These are phyloP conservation scores for Nycticryphes semicollaris DNA, from an alignment of 2,113 vertebrate genomes.

Conservation along the genomic window DNA sequence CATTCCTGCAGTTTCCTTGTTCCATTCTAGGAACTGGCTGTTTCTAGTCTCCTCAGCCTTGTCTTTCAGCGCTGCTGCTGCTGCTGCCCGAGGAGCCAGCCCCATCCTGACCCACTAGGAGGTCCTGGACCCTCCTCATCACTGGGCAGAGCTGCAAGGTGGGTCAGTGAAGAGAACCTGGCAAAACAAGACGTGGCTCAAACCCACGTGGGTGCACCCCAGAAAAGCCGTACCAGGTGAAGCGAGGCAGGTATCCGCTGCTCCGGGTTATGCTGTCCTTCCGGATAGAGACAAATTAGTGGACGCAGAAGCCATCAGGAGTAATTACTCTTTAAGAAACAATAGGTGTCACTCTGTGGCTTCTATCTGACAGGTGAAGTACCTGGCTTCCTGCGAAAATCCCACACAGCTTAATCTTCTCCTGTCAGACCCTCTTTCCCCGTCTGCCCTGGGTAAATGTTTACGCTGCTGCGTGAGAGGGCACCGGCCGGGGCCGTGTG, in stretches of 20 bases:
- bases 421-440: conserved; percentile 62
- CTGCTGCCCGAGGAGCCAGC: conserved; percentile 62
- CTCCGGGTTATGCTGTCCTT: conserved; percentile 43
- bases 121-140: conserved; percentile 69
- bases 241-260: background rate
- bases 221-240: conserved; percentile 78
- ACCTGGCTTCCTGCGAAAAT: conserved; percentile 57
- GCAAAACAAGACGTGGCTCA: conserved; percentile 72
- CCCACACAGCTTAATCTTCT: conserved; percentile 59
- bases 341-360: conserved; percentile 57
- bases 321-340: conserved; percentile 68
- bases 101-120: conserved; percentile 71
- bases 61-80: background rate
- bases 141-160: conserved; percentile 65
- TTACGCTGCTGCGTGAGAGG: conserved; percentile 40
- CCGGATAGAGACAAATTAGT: conserved; percentile 60
- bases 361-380: conserved; percentile 62
- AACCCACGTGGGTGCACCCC: conserved; percentile 72
- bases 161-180: conserved; percentile 36
- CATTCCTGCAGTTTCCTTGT: background rate
- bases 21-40: background rate
- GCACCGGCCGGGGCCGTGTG: conserved; percentile 18
- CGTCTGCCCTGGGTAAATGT: conserved; percentile 63
- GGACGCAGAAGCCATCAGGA: conserved; percentile 60
- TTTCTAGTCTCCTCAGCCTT: background rate